Conservation (phyloP, 2,113 vertebrate species). For the Esox niger region DNA sequence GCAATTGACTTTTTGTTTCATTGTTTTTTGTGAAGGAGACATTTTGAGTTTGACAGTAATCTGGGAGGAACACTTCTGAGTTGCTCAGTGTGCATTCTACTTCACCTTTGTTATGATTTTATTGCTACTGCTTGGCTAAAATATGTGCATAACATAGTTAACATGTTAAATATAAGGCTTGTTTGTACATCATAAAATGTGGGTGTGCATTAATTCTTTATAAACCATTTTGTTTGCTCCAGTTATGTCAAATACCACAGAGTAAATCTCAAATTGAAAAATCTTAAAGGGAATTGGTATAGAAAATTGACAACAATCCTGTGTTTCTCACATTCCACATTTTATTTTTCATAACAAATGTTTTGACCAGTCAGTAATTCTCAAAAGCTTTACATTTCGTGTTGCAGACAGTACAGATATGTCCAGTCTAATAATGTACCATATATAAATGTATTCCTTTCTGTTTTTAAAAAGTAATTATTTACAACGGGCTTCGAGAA, state of each 20-base stretch:
- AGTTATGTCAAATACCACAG: slow-evolving; percentile 47
- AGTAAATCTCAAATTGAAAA: slow-evolving; percentile 30
- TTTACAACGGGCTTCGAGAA: too few species aligned
- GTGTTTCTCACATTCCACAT: too few species aligned
- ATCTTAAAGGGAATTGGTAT: not conserved
- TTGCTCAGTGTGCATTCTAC: not conserved
- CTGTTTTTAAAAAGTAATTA: too few species aligned
- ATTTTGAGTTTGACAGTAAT: not conserved
- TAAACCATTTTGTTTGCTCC: slow-evolving; percentile 38
- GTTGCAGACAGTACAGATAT: too few species aligned
- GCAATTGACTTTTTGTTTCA: not conserved
- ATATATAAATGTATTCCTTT: too few species aligned
- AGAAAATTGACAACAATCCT: not conserved
- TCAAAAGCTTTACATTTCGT: too few species aligned
- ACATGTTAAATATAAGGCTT: slow-evolving; percentile 17
- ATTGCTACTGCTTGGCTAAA: not conserved
- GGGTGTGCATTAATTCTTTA: slow-evolving; percentile 47
- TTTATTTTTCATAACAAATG: too few species aligned
- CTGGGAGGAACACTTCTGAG: not conserved
- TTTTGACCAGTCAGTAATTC: too few species aligned
- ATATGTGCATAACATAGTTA: slow-evolving; percentile 14
- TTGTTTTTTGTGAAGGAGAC: not conserved
- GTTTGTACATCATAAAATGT: slow-evolving; percentile 19
- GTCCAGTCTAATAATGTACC: too few species aligned
- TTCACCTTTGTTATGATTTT: not conserved